Percentiles rank a stretch among this genome's conserved stretches.
Evolutionary conservation across 2,113 vertebrate species (phyloP).

Genomic region (Apteryx mantelli): DNA sequence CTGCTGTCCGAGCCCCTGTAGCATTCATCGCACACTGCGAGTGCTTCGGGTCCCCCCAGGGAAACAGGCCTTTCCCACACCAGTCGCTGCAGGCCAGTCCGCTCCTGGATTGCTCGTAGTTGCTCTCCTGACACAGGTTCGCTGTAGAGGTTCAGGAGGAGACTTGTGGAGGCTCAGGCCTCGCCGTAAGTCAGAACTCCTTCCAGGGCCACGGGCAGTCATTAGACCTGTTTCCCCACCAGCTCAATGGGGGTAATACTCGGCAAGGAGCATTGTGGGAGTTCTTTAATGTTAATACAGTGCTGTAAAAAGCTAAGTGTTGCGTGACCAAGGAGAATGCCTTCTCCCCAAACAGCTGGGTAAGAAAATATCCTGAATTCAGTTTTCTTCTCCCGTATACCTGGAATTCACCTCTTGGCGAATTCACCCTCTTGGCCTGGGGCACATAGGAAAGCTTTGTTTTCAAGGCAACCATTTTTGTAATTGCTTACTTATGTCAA

Average conservation of each 20-base stretch:
- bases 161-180: not conserved
- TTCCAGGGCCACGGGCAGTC: not conserved
- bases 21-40: fast-evolving
- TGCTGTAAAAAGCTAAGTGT: not conserved
- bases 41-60: not conserved
- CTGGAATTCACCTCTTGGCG: not conserved
- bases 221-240: not conserved
- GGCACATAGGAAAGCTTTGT: not conserved
- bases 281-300: not conserved
- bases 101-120: fast-evolving
- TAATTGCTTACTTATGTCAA: not conserved
- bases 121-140: fast-evolving
- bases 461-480: not conserved
- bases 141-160: not conserved
- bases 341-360: not conserved
- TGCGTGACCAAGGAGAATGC: not conserved
- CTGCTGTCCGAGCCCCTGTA: fast-evolving
- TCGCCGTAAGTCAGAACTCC: not conserved
- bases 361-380: not conserved
- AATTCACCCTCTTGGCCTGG: not conserved
- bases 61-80: not conserved
- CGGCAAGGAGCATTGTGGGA: not conserved
- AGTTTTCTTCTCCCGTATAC: not conserved
- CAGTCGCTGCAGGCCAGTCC: too few relatives aligned
- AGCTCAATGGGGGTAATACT: too few relatives aligned